phyloP scores from a whole-genome alignment of 2,888 invertebrate genomes.

The Fragum fragum region DNA sequence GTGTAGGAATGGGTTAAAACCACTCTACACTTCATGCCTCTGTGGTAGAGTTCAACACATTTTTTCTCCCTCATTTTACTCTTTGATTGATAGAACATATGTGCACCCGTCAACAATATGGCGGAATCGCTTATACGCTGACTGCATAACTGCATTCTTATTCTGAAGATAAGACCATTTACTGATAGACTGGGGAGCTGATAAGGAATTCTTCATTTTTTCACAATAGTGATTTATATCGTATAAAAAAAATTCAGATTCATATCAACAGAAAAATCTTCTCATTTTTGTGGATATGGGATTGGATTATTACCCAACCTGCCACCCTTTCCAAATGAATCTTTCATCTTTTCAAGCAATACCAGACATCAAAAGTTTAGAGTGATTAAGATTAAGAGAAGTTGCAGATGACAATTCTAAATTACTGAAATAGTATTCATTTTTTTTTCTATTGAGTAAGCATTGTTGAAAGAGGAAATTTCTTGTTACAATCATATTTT shows the following conservation, averaged over 20 bases:
- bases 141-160: conserved; percentile 57
- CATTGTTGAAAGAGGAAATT: too few relatives aligned
- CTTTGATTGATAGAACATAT: conserved; percentile 60
- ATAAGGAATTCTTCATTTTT: conserved; percentile 37
- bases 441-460: too few relatives aligned
- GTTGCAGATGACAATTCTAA: too few relatives aligned
- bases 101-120: conserved; percentile 53
- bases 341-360: too few relatives aligned
- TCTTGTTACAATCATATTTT: too few relatives aligned
- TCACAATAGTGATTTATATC: conserved; percentile 32
- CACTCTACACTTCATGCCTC: too few relatives aligned
- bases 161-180: conserved; percentile 59
- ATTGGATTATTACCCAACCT: too few relatives aligned
- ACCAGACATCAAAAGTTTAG: too few relatives aligned
- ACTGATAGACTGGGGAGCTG: conserved; percentile 40
- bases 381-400: too few relatives aligned
- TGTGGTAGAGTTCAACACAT: conserved; percentile 9
- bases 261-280: conserved; percentile 6
- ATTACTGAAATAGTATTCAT: too few relatives aligned
- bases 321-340: too few relatives aligned
- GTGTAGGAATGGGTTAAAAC: too few relatives aligned
- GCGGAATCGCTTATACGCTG: conserved; percentile 44
- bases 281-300: neutral
- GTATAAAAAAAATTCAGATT: conserved; percentile 5
- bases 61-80: conserved; percentile 25